Evolutionary conservation across 2,113 vertebrate species (phyloP).

Genomic region (Tyrannus savana): DNA sequence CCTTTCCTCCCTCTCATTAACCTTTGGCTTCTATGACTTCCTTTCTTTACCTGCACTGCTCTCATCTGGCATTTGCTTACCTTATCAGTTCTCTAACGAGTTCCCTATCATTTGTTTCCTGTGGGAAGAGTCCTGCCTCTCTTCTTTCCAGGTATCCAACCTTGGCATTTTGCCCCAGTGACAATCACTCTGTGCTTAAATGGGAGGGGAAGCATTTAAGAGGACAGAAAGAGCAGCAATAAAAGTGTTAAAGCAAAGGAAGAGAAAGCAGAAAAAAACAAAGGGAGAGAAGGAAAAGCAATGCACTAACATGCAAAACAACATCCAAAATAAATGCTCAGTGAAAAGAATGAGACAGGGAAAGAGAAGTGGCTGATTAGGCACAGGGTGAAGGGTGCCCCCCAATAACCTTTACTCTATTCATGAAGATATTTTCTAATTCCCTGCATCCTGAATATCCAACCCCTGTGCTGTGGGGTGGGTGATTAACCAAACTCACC

Average conservation of each 20-base stretch:
- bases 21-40: not conserved
- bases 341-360: not conserved
- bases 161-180: not conserved
- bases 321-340: not conserved
- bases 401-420: accelerated
- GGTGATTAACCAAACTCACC: slow-evolving; percentile 64
- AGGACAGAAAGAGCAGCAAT: not conserved
- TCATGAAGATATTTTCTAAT: accelerated
- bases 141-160: not conserved
- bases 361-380: not conserved
- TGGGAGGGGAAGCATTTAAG: not conserved
- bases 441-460: not conserved
- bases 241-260: not conserved
- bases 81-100: not conserved
- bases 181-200: not conserved
- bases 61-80: not conserved
- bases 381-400: not conserved
- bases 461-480: no score
- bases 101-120: not conserved
- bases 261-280: not conserved
- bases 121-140: not conserved
- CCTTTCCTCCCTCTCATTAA: not conserved
- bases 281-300: not conserved
- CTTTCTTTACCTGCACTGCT: not conserved
- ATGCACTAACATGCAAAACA: not conserved